These are phyloP conservation scores for Pemphredon lugubris DNA, from an alignment of 2,888 invertebrate genomes.

Conservation along the genomic window DNA sequence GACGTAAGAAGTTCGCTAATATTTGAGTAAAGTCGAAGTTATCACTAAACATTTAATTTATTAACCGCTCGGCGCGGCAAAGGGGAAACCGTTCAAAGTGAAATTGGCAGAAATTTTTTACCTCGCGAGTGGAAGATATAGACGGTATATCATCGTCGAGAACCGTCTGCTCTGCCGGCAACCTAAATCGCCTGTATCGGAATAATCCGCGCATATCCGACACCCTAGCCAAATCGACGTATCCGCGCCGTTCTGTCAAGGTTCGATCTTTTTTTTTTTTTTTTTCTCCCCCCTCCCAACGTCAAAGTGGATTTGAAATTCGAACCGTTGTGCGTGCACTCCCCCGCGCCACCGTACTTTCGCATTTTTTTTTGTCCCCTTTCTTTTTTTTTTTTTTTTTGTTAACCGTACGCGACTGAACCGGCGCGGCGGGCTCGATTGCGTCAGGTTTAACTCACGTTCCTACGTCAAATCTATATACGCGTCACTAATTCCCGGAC, in stretches of 20 bases:
- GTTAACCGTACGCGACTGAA: too few species aligned
- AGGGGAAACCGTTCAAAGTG: too few species aligned
- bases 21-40: too few species aligned
- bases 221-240: slow-evolving; percentile 15
- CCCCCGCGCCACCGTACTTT: slow-evolving; percentile 12
- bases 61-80: too few species aligned
- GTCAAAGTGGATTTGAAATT: slow-evolving; percentile 44
- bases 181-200: slow-evolving; percentile 15
- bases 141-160: too few species aligned
- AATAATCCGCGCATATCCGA: slow-evolving; percentile 14
- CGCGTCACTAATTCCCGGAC: too few species aligned
- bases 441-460: slow-evolving; percentile 37
- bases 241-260: slow-evolving; percentile 11
- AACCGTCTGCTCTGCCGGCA: slow-evolving; percentile 4
- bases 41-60: too few species aligned
- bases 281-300: neutral
- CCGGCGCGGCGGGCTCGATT: slow-evolving; percentile 28
- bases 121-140: too few species aligned
- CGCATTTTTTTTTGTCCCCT: slow-evolving; percentile 19
- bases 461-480: slow-evolving; percentile 17
- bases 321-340: slow-evolving; percentile 19
- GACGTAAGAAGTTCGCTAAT: too few species aligned
- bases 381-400: too few species aligned
- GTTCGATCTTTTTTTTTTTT: slow-evolving; percentile 25
- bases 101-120: too few species aligned